Conservation (phyloP, 1,140 invertebrate species). For the Caenorhabditis inopinata region DNA sequence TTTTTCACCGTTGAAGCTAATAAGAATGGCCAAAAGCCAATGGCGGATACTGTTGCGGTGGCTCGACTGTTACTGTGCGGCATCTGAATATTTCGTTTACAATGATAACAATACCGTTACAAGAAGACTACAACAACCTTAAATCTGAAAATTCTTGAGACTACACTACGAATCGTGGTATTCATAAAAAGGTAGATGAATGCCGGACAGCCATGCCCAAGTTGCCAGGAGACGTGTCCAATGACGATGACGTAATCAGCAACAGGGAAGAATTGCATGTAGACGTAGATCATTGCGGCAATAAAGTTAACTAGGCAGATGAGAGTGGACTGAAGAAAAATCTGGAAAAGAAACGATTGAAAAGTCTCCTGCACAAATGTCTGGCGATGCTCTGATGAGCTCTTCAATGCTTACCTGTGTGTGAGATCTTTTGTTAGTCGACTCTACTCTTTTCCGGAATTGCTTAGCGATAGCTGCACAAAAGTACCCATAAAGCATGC, state of each 20-base stretch:
- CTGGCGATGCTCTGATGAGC: neutral
- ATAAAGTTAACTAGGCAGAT: constrained; percentile 39
- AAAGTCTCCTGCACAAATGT: neutral
- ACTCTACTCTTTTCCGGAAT: neutral
- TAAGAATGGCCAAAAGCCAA: too few relatives aligned
- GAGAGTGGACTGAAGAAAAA: constrained; percentile 37
- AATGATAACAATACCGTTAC: too few relatives aligned
- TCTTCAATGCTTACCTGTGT: neutral
- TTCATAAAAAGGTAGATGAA: constrained; percentile 45
- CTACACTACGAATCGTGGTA: constrained; percentile 19
- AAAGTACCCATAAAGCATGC: constrained; percentile 40
- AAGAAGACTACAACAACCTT: neutral
- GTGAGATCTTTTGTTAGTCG: constrained; percentile 7
- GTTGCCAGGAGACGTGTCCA: constrained; percentile 47
- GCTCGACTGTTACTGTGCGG: neutral
- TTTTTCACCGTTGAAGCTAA: too few relatives aligned
- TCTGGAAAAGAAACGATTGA: constrained; percentile 36
- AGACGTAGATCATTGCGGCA: constrained; percentile 44
- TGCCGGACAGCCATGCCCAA: constrained; percentile 37
- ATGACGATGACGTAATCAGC: constrained; percentile 33
- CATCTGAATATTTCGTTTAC: neutral
- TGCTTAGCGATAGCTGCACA: constrained; percentile 20
- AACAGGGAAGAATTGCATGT: constrained; percentile 46
- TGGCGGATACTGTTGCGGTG: neutral
- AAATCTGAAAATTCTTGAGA: constrained; percentile 9